Percentiles rank a stretch among this genome's conserved stretches.
phyloP scores from a whole-genome alignment of 2,113 vertebrate species.

The Excalfactoria chinensis region DNA sequence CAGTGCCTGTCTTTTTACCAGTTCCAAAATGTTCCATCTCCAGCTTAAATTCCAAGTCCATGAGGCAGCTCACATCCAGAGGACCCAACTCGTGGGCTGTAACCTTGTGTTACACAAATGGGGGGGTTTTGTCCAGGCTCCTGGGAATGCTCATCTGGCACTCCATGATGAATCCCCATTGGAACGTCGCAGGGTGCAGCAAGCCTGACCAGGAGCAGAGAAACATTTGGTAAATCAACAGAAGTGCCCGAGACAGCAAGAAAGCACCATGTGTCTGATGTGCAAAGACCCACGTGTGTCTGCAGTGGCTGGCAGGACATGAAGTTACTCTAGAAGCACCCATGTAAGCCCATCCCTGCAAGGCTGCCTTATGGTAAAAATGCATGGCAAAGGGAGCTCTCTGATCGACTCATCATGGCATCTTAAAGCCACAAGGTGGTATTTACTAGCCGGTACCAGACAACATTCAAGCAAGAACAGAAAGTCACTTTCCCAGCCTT shows the following conservation, averaged over 20 bases:
- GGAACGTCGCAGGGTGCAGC: background rate
- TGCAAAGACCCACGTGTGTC: background rate
- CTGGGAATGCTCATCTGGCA: background rate
- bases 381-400: conserved; percentile 21
- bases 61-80: background rate
- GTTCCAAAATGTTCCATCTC: background rate
- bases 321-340: background rate
- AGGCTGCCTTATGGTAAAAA: background rate
- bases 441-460: conserved; percentile 67
- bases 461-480: conserved; percentile 65
- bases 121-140: background rate
- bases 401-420: background rate
- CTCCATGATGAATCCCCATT: background rate
- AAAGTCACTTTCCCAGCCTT: conserved; percentile 54
- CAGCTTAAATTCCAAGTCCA: background rate
- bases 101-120: background rate
- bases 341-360: background rate
- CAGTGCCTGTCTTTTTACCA: background rate
- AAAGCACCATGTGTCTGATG: background rate
- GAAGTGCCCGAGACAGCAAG: conserved; percentile 3
- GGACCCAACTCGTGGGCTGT: background rate
- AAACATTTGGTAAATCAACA: background rate
- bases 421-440: conserved; percentile 33
- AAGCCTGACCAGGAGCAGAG: background rate
- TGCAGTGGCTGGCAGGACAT: background rate